phyloP scores from a whole-genome alignment of 1,140 invertebrate species.

The Luehdorfia chinensis region DNA sequence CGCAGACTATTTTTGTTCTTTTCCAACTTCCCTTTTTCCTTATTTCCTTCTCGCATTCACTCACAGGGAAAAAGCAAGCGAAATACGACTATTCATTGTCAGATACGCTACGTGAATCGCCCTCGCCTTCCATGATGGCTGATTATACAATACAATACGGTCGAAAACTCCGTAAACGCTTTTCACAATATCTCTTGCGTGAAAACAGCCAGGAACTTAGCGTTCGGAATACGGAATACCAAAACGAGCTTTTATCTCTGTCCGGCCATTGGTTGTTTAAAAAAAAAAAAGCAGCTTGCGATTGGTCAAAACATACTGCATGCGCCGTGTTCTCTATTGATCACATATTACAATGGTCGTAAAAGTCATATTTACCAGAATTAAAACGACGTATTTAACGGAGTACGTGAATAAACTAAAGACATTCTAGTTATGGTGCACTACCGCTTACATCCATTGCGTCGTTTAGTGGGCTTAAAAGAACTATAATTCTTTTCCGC shows the following conservation, averaged over 20 bases:
- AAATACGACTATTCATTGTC: conserved; percentile 48
- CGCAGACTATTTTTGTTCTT: conserved; percentile 36
- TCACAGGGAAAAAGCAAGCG: conserved; percentile 35
- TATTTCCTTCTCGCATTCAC: conserved; percentile 35
- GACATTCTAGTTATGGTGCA: conserved; percentile 19
- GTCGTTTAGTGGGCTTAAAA: not conserved
- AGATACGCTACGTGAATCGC: conserved; percentile 49
- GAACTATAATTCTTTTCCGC: conserved; percentile 42
- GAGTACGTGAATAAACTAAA: conserved; percentile 8
- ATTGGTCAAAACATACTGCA: conserved; percentile 65
- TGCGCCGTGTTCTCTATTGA: conserved; percentile 48
- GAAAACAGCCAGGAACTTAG: conserved; percentile 44
- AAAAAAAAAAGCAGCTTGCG: conserved; percentile 51
- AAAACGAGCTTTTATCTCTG: conserved; percentile 50
- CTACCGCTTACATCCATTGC: conserved; percentile 23
- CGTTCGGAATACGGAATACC: conserved; percentile 31
- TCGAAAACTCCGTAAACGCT: conserved; percentile 50
- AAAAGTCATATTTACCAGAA: conserved; percentile 23
- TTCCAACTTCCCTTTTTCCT: conserved; percentile 21
- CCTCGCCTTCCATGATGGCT: conserved; percentile 66
- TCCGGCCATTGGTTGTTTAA: conserved; percentile 60
- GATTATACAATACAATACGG: conserved; percentile 69
- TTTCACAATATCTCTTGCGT: conserved; percentile 34
- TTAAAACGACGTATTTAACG: conserved; percentile 28
- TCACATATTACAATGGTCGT: conserved; percentile 36